A percentile compares a stretch with the other conserved stretches of the same genome.
phyloP scores from a whole-genome alignment of 2,797 vertebrate species.

The Echiichthys vipera region DNA sequence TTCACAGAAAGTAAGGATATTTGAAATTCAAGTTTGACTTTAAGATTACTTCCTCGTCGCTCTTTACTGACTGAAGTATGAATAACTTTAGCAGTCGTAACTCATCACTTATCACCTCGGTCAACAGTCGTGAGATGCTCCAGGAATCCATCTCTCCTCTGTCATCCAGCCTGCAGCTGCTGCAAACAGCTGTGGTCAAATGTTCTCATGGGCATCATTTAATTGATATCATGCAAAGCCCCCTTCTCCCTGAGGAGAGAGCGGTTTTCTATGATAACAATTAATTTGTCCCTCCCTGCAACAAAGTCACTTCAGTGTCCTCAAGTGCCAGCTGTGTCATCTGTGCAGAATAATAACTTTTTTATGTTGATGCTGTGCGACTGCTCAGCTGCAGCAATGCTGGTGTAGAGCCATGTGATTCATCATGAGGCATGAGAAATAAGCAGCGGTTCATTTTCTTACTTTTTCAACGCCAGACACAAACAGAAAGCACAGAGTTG shows the following conservation, averaged over 20 bases:
- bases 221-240: constrained; percentile 46
- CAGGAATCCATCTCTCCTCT: constrained; percentile 21
- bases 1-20: neutral
- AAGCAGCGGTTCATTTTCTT: neutral
- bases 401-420: constrained; percentile 33
- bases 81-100: neutral
- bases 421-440: constrained; percentile 11
- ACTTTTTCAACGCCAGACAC: neutral
- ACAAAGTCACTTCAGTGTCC: constrained; percentile 55
- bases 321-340: constrained; percentile 45
- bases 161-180: constrained; percentile 51
- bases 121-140: constrained; percentile 9
- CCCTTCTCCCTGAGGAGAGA: constrained; percentile 14
- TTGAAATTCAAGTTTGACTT: neutral
- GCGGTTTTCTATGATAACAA: constrained; percentile 34
- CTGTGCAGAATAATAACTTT: neutral
- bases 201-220: constrained; percentile 46
- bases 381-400: constrained; percentile 3
- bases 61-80: neutral
- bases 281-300: constrained; percentile 39
- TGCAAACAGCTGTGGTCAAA: constrained; percentile 56
- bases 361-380: neutral
- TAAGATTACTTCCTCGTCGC: neutral
- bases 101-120: constrained; percentile 11
- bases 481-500: constrained; percentile 2